Conservation (phyloP, 2,113 vertebrate species). For the Odobenus rosmarus region DNA sequence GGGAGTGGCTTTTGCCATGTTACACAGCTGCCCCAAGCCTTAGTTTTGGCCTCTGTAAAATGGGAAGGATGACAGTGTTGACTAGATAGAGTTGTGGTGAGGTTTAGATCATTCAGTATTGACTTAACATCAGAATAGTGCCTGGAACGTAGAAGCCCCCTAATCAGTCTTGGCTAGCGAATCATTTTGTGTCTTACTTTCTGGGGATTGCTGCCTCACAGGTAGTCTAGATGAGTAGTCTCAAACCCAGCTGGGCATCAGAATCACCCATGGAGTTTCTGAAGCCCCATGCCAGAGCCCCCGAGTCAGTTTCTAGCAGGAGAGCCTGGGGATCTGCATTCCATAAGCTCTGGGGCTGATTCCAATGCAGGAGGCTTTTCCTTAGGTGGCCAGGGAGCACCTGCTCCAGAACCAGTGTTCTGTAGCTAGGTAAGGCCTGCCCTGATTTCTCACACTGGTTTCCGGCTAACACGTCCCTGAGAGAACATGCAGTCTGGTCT, state of each 20-base stretch:
- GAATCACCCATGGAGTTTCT: not conserved
- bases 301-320: not conserved
- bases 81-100: not conserved
- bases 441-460: not conserved
- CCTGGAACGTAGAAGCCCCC: too few relatives aligned
- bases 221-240: not conserved
- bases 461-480: rapidly evolving
- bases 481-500: rapidly evolving
- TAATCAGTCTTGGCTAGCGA: not conserved
- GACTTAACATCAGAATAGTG: not conserved
- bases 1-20: not conserved
- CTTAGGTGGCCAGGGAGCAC: rapidly evolving
- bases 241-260: not conserved
- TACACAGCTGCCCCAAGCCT: not conserved
- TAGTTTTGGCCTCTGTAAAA: not conserved
- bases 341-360: not conserved
- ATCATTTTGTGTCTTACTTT: not conserved
- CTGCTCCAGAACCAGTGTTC: not conserved
- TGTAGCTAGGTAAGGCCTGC: not conserved
- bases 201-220: not conserved
- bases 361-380: not conserved
- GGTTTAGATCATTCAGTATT: not conserved
- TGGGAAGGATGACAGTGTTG: not conserved
- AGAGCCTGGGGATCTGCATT: not conserved
- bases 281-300: rapidly evolving